Conservation (phyloP, 1,140 invertebrate genomes). For the Gonioctena quinquepunctata region DNA sequence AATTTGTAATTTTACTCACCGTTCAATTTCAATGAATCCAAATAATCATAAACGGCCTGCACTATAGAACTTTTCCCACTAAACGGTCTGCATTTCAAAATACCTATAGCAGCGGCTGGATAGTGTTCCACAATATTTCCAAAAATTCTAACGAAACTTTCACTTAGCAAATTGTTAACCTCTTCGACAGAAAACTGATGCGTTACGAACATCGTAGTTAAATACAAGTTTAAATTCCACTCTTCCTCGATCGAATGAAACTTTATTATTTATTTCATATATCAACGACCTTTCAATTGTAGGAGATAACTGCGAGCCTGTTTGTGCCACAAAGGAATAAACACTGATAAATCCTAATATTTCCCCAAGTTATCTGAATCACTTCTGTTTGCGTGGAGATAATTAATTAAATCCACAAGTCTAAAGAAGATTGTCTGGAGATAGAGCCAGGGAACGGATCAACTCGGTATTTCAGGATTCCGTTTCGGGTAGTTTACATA, state of each 20-base stretch:
- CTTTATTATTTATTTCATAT: not conserved
- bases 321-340: not conserved
- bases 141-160: slow-evolving; percentile 65
- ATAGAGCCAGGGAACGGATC: no score
- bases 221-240: no score
- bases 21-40: slow-evolving; percentile 60
- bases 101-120: slow-evolving; percentile 59
- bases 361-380: not conserved
- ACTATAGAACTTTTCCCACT: slow-evolving; percentile 58
- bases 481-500: no score
- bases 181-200: slow-evolving; percentile 45
- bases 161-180: slow-evolving; percentile 61
- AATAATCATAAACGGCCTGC: slow-evolving; percentile 60
- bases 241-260: no score
- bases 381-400: not conserved
- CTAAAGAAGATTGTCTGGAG: no score
- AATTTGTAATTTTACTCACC: slow-evolving; percentile 56
- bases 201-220: slow-evolving; percentile 13
- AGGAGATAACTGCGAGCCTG: not conserved
- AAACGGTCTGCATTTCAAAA: slow-evolving; percentile 63
- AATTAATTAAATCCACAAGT: not conserved
- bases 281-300: not conserved
- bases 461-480: no score
- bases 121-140: slow-evolving; percentile 69
- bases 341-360: not conserved